Evolutionary conservation across 2,113 vertebrate genomes (phyloP), one percentile per base, ranked within the genome.

Genomic region (Psophia crepitans): DNA sequence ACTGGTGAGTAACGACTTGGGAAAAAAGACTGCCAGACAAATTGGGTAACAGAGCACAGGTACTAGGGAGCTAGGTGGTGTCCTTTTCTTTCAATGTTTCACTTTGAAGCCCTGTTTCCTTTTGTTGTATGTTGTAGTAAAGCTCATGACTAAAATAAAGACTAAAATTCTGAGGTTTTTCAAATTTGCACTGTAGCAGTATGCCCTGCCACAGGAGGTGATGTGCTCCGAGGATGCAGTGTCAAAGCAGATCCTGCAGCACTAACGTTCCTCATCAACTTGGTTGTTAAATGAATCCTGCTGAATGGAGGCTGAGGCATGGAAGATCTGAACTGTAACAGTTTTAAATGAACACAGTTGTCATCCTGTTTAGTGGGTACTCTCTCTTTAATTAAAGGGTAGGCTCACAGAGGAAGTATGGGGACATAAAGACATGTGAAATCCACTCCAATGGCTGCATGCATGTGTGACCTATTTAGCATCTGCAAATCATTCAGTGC

Each of bases 401-500:
- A 93, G 87, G 49, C 79, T 87, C 56, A 91, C 57, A 93, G 81
- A 70, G n/a, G 85, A 86, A 75, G 68, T 58, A 80, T 69, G 75
- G 65, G 80, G 61, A 81, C 61, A 86, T 63, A 87, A 92, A 83
- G 56, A 75, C 56, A 90, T 86, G 60, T 2, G 64, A 89, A 95
- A 96, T 78, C 93, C 89, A 78, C 46, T 89, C 53, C 69, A 14
- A 5, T 51, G 71, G 87, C 64, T 95, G 73, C 88, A 66, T 89
- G 83, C 39, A 35, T 51, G 71, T 85, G 60, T 97, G 96, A 97
- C 94, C 79, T 95, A 90, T 86, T 96, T 86, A 94, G n/a, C 84
- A 94, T 15, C 81, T 78, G 86, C 95, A 96, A 94, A 94, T 87
- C 70, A 80, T 56, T 90, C 89, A 94, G 93, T 95, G 93, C 78